Evolutionary conservation across 2,888 invertebrate species (phyloP).

Genomic region (Ichneumon xanthorius): DNA sequence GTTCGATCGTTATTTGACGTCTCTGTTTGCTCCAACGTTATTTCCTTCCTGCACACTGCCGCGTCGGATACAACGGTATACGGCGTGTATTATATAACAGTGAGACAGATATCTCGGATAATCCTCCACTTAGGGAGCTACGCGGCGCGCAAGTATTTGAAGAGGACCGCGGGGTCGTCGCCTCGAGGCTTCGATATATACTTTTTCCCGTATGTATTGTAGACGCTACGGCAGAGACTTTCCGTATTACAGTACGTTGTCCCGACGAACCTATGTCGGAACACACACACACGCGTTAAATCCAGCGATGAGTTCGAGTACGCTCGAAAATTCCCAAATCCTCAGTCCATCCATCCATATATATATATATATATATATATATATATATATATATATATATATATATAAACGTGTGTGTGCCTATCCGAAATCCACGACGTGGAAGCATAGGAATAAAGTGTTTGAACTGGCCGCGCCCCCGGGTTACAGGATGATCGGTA

Average conservation of each 20-base stretch:
- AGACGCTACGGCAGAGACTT: conserved; percentile 36
- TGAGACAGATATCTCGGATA: conserved; percentile 63
- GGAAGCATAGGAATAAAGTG: conserved; percentile 39
- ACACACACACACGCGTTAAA: conserved; percentile 5
- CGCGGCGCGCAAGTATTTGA: conserved; percentile 57
- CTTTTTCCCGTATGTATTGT: conserved; percentile 41
- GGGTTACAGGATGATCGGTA: conserved; percentile 36
- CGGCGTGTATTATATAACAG: conserved; percentile 24
- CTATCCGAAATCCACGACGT: conserved; percentile 20
- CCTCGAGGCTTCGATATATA: conserved; percentile 51
- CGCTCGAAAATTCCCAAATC: conserved; percentile 20
- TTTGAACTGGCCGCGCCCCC: conserved; percentile 44
- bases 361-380: too few relatives aligned
- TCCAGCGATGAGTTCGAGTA: conserved; percentile 8
- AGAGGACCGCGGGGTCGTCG: conserved; percentile 51
- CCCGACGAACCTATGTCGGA: conserved; percentile 14
- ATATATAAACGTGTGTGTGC: background rate
- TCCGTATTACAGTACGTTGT: conserved; percentile 28
- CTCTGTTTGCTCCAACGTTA: conserved; percentile 54
- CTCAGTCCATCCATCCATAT: background rate
- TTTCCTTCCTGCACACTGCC: conserved; percentile 50
- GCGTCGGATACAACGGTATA: conserved; percentile 30
- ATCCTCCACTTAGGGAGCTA: conserved; percentile 62
- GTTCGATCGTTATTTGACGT: conserved; percentile 49
- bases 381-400: too few relatives aligned